phyloP scores from a whole-genome alignment of 2,113 vertebrate species.

The Scophthalmus maximus region DNA sequence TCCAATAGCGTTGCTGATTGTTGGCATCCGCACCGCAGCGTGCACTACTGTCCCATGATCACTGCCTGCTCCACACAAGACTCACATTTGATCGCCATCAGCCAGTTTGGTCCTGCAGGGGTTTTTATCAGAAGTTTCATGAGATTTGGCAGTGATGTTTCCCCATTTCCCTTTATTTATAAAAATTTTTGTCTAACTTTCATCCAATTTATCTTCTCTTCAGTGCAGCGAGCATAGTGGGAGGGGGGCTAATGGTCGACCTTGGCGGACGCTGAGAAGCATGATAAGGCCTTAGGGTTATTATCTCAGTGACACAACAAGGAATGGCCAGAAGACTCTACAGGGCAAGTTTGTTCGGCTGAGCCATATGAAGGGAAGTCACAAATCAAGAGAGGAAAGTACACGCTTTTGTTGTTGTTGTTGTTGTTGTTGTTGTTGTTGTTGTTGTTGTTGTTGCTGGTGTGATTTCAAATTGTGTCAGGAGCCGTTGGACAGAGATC shows the following conservation, averaged over 20 bases:
- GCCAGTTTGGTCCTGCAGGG: background rate
- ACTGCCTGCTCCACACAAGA: conserved; percentile 19
- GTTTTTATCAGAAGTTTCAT: conserved; percentile 1
- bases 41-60: conserved; percentile 46
- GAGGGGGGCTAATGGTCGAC: conserved; percentile 12
- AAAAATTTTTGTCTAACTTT: conserved; percentile 9
- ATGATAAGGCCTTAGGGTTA: conserved; percentile 48
- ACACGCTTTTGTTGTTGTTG: background rate
- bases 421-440: background rate
- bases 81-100: conserved; percentile 36
- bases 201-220: conserved; percentile 2
- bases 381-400: conserved; percentile 7
- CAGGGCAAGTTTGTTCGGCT: conserved; percentile 5
- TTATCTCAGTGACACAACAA: conserved; percentile 56
- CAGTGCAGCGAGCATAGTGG: conserved; percentile 1
- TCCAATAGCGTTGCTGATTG: conserved; percentile 67
- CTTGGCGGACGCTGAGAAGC: conserved; percentile 26
- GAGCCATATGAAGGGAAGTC: conserved; percentile 22
- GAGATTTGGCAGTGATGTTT: background rate
- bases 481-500: conserved; percentile 12
- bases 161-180: background rate
- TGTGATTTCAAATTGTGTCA: conserved; percentile 15
- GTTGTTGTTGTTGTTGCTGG: background rate
- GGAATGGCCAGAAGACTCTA: conserved; percentile 14
- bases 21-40: conserved; percentile 53